Base-by-base conservation (phyloP, 2,797 vertebrate genomes). In the Rhynchotus rufescens region DNA sequence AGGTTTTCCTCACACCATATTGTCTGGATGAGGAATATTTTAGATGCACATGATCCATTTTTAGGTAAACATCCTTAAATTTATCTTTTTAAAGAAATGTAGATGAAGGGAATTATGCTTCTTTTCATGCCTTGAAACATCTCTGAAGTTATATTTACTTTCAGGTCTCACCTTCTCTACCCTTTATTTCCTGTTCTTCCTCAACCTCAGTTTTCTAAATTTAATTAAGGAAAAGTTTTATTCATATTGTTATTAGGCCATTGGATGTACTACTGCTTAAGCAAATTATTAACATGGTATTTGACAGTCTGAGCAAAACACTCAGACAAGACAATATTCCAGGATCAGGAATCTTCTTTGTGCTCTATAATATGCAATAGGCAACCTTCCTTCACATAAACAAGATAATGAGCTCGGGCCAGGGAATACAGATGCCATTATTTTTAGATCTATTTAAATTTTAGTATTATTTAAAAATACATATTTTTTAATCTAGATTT, bases 151-250 rank as follows among this genome's bases (percentile, higher is more conserved):
- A n/a, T 6, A 40, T 66, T 92, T 81, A 15, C 2, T 8, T 74
- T 86, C 38, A 59, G 34, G 72, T 59, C 25, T 65, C 34, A 66
- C 22, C 9, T 89, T 40, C 32, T 47, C 23, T 90, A 28, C 4
- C 7, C 15, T 44, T 23, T 38, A 75, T 62, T 69, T 20, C 10
- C 2, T 60, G 71, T 44, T 60, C 17, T 85, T 83, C 15, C 57
- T 13, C 13, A 7, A 47, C 2, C 3, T 76, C 32, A 60, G 5
- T 61, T 89, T 77, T 75, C 16, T 75, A 22, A 69, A 34, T 73
- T 79, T 86, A 84, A 73, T 84, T 62, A 81, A 8, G 34, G 17
- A 88, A 84, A 62, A 81, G 79, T 89, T 72, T 59, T 81, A 65
- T 81, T 28, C 15, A 19, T 25, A 42, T 15, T 51, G 44, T 57